Evolutionary conservation across 2,797 vertebrate species (phyloP).

Genomic region (Botia almorhae): DNA sequence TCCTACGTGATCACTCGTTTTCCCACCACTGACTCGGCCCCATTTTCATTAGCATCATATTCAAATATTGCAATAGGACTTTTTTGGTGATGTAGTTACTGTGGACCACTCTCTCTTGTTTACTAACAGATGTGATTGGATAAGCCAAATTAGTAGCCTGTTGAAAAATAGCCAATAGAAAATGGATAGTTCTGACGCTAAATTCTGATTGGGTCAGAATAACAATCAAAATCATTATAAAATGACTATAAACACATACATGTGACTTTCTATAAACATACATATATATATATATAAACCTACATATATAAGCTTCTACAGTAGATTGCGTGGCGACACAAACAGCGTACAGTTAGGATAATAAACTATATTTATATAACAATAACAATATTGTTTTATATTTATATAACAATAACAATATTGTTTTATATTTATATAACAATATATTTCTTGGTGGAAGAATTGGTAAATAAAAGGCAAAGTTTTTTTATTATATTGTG

Average conservation of each 20-base stretch:
- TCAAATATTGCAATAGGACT: conserved; percentile 5
- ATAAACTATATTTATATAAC: background rate
- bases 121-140: background rate
- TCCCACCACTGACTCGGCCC: background rate
- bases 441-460: background rate
- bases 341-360: background rate
- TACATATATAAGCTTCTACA: no score
- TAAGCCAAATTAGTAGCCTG: background rate
- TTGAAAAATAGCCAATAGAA: background rate
- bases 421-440: no score
- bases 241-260: no score
- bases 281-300: no score
- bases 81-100: background rate
- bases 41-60: conserved; percentile 8
- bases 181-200: background rate
- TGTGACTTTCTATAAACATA: no score
- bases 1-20: conserved; percentile 34
- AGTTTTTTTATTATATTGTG: background rate
- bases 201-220: background rate
- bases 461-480: background rate
- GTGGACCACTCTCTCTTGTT: background rate
- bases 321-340: background rate
- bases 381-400: no score
- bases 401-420: no score
- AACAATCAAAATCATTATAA: no score